Evolutionary conservation across 64 coral and sea anemone species (phyloP).

Genomic region (Actinia tenebrosa): DNA sequence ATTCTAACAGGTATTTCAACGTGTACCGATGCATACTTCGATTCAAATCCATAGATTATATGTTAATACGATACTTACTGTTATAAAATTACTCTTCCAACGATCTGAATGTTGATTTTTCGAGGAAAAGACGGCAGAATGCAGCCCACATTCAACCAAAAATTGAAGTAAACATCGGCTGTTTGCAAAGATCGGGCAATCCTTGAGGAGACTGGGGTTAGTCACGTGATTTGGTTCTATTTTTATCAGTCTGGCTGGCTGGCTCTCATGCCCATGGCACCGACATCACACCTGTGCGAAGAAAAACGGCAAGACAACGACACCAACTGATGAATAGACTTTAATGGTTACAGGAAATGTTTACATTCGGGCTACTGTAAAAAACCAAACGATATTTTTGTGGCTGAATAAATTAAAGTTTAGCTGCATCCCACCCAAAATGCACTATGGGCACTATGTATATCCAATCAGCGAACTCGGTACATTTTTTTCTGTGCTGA

Average conservation of each 20-base stretch:
- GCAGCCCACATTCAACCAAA: constrained; percentile 1
- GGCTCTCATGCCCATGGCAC: neutral
- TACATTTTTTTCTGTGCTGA: no score
- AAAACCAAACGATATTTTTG: no score
- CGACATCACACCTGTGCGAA: neutral
- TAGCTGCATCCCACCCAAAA: no score
- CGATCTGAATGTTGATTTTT: neutral
- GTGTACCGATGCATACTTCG: neutral
- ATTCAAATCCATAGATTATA: neutral
- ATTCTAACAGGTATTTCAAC: neutral
- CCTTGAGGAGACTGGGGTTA: neutral
- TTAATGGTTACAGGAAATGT: neutral
- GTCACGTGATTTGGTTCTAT: neutral
- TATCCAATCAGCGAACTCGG: no score
- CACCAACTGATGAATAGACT: no score
- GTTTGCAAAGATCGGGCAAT: neutral
- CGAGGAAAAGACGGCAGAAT: neutral
- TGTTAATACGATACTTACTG: neutral
- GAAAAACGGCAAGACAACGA: neutral
- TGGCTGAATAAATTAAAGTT: no score
- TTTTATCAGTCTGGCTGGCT: neutral
- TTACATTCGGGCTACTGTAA: neutral
- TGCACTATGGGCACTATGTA: no score
- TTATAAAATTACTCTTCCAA: neutral
- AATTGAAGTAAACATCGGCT: constrained; percentile 20